Base-by-base conservation (phyloP, 2,888 invertebrate genomes). In the Eulithis testata region DNA sequence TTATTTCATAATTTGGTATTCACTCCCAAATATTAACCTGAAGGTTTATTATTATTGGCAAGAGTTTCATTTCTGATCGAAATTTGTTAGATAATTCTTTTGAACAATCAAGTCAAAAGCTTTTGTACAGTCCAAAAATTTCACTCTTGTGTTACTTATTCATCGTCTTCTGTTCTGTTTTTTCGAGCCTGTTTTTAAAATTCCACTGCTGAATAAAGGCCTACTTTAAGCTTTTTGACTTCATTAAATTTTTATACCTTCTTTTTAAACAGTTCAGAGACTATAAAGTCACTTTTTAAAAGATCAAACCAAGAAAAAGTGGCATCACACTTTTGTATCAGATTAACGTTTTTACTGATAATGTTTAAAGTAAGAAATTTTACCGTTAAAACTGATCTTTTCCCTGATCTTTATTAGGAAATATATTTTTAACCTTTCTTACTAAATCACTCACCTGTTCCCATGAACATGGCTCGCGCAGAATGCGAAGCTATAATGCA, bases 381-480 rank as follows among this genome's bases (percentile, higher is more conserved):
- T n/a, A n/a, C n/a, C n/a, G n/a, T n/a, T n/a, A n/a, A 21, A 21
- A 21, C 21, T 21, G 21, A 21, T 21, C 21, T 21, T 21, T 21
- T 21, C 21, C 21, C 21, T 21, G 21, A 21, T 21, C 21, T 21
- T 21, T 21, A 21, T 21, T 21, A 21, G 21, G 21, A 2, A 21
- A 21, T 21, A 21, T 21, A 21, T 21, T 21, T 21, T 21, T 21
- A 21, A 21, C 21, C 21, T 21, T 21, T 21, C 21, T 21, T 21
- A 21, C 4, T 11, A 63, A 57, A 44, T 5, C 14, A 84, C 94
- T 87, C 94, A 98, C 98, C 98, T 97, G 94, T 99, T 99, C 73
- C 99, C 99, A 87, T 99, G 99, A 9, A 99, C 99, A 90, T 99
- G 99, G 79, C 98, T 99, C 61, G 99, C 99, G 93, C 99, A 99